These are phyloP conservation scores for Bolinopsis microptera DNA, from an alignment of 37 sponge, comb jelly and placozoan species.

Conservation along the genomic window DNA sequence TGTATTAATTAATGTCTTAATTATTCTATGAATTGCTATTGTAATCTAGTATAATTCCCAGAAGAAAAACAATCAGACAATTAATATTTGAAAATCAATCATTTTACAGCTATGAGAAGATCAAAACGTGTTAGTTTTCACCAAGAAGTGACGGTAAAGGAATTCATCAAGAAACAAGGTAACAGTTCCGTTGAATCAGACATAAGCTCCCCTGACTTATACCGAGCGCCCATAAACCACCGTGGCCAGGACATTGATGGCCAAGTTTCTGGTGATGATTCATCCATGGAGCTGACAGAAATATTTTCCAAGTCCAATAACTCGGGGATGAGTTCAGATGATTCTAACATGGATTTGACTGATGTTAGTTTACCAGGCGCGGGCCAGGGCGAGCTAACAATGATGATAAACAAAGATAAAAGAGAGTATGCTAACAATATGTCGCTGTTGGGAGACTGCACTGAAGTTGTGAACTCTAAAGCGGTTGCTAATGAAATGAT, in stretches of 20 bases:
- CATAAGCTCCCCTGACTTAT: not conserved
- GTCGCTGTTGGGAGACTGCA: not conserved
- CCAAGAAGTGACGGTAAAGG: slow-evolving; percentile 48
- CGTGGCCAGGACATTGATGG: not conserved
- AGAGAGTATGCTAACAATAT: not conserved
- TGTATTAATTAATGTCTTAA: no score
- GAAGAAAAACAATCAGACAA: no score
- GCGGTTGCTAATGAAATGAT: not conserved
- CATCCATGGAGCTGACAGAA: slow-evolving; percentile 35
- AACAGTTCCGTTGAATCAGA: slow-evolving; percentile 37
- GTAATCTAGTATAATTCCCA: no score
- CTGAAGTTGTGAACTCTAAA: not conserved
- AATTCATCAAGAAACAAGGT: slow-evolving; percentile 1
- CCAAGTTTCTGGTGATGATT: not conserved
- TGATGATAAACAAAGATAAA: not conserved
- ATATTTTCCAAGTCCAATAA: not conserved
- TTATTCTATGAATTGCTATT: no score
- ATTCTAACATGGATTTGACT: not conserved
- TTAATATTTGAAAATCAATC: not conserved
- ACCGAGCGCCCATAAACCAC: slow-evolving; percentile 42
- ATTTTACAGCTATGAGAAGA: not conserved
- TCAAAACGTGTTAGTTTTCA: slow-evolving; percentile 47
- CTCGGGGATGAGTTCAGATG: not conserved
- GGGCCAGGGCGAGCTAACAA: not conserved
- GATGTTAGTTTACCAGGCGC: not conserved